Evolutionary conservation across 1,140 invertebrate species (phyloP).

Genomic region (Apis florea): DNA sequence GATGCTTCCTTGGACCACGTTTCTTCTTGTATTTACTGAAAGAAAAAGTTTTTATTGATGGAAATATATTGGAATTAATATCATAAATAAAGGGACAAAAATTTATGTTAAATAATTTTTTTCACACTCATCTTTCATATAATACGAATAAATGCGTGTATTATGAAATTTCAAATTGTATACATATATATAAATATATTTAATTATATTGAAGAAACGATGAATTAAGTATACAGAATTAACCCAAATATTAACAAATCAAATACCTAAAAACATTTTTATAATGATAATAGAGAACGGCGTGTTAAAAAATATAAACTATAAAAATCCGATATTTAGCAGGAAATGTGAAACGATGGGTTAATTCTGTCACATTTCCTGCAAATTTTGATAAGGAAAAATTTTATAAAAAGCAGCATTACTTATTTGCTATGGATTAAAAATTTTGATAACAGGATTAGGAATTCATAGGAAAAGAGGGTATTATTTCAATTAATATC

Average conservation of each 20-base stretch:
- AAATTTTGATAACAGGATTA: constrained; percentile 64
- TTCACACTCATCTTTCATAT: constrained; percentile 23
- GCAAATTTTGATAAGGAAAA: constrained; percentile 27
- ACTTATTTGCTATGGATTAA: constrained; percentile 17
- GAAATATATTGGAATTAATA: constrained; percentile 56
- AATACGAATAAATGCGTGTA: constrained; percentile 27
- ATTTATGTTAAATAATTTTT: constrained; percentile 39
- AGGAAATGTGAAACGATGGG: constrained; percentile 52
- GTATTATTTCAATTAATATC: constrained; percentile 74
- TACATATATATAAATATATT: constrained; percentile 30
- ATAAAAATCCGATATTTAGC: constrained; percentile 41
- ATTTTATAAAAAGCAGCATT: constrained; percentile 16
- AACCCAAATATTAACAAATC: constrained; percentile 58
- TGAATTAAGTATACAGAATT: constrained; percentile 41
- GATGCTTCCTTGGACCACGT: constrained; percentile 72
- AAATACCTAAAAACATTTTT: constrained; percentile 46
- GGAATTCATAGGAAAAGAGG: constrained; percentile 67
- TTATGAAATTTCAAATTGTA: constrained; percentile 26
- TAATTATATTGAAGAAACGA: constrained; percentile 11
- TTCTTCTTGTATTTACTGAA: constrained; percentile 79
- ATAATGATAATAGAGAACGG: constrained; percentile 71
- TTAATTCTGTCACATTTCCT: constrained; percentile 66
- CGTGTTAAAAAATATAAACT: constrained; percentile 60
- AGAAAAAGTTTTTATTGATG: constrained; percentile 68
- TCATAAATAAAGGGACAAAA: constrained; percentile 58